A percentile compares a stretch with the other conserved stretches of the same genome.
phyloP scores from a whole-genome alignment of 2,113 vertebrate genomes.

The Oryzias celebensis region DNA sequence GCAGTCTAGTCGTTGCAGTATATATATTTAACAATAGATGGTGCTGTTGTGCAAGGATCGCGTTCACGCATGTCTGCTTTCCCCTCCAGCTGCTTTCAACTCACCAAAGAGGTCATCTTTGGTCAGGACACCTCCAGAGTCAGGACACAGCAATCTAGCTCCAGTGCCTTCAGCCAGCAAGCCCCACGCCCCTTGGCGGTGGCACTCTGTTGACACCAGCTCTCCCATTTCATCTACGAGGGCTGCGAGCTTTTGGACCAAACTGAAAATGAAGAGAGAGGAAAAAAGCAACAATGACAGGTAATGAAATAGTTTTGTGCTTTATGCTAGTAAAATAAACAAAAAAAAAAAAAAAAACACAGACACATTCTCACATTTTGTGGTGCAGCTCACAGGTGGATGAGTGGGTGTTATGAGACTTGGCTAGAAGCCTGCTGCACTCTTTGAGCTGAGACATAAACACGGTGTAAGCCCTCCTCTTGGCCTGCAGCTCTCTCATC shows the following conservation, averaged over 20 bases:
- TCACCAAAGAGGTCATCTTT: constrained; percentile 80
- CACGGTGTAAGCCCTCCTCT: constrained; percentile 47
- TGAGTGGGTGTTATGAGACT: constrained; percentile 27
- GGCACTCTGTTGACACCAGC: constrained; percentile 76
- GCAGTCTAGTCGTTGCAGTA: constrained; percentile 15
- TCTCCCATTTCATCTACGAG: constrained; percentile 73
- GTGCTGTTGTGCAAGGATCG: constrained; percentile 18
- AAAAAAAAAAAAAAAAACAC: neutral
- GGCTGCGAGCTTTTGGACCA: constrained; percentile 51
- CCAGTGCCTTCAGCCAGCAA: constrained; percentile 80
- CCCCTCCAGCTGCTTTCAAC: constrained; percentile 1
- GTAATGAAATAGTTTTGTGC: neutral
- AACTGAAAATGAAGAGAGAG: constrained; percentile 36
- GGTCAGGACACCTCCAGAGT: constrained; percentile 67
- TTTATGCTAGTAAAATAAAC: neutral
- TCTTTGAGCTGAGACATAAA: constrained; percentile 58
- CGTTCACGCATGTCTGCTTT: neutral
- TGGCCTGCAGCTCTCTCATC: constrained; percentile 56
- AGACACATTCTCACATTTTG: constrained; percentile 49
- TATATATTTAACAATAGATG: constrained; percentile 45
- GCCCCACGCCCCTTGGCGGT: constrained; percentile 80
- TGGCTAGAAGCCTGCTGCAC: constrained; percentile 52
- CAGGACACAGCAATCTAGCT: constrained; percentile 77
- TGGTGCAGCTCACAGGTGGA: constrained; percentile 23
- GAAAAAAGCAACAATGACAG: neutral